phyloP scores from a whole-genome alignment of 2,113 vertebrate genomes.

The Callospermophilus lateralis region DNA sequence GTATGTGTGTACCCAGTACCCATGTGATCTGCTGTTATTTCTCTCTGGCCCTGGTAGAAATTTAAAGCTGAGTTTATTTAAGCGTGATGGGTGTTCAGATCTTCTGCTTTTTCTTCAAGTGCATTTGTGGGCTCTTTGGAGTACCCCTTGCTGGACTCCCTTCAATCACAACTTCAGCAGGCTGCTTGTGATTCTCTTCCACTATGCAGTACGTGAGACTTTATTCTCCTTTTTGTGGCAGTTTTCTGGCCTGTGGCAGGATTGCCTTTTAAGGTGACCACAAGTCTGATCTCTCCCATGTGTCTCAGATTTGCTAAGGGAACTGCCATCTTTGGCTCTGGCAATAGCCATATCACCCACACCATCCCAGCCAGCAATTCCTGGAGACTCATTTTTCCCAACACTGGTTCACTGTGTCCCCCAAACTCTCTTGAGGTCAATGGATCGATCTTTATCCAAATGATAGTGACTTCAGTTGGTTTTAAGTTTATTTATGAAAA shows the following conservation, averaged over 20 bases:
- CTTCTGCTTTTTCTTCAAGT: background rate
- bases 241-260: background rate
- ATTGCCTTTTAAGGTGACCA: background rate
- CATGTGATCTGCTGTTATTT: background rate
- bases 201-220: background rate
- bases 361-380: background rate
- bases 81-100: background rate
- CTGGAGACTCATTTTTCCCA: background rate
- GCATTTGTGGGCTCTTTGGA: background rate
- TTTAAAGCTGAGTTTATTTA: background rate
- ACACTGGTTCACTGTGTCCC: background rate
- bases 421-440: background rate
- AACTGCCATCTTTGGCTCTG: background rate
- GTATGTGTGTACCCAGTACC: background rate
- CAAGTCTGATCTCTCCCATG: background rate
- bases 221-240: background rate
- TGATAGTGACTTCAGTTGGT: background rate
- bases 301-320: background rate
- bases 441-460: background rate
- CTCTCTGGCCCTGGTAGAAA: background rate
- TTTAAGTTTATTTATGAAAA: background rate
- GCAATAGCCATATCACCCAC: background rate
- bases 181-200: fast-evolving
- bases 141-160: background rate
- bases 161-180: background rate